Percentiles rank a stretch among this genome's conserved stretches.
These are phyloP conservation scores for Drosophila tani DNA, from an alignment of 1,140 invertebrate species.

Conservation along the genomic window DNA sequence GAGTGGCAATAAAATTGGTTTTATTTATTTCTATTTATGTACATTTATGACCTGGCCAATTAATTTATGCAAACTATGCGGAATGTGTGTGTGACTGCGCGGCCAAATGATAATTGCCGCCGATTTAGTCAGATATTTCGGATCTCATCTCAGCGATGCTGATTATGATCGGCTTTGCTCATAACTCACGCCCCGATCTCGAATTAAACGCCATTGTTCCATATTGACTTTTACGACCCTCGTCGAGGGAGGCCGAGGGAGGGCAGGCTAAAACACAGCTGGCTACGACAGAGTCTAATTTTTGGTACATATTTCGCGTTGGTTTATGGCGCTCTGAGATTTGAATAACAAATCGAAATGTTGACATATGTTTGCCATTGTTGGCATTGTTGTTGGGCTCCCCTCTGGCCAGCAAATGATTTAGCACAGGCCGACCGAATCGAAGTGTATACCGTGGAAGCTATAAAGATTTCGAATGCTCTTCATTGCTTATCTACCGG, in stretches of 20 bases:
- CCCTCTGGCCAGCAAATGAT: conserved; percentile 27
- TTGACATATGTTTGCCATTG: conserved; percentile 77
- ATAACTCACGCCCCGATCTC: conserved; percentile 66
- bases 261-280: conserved; percentile 43
- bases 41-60: conserved; percentile 27
- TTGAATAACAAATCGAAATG: conserved; percentile 80
- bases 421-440: conserved; percentile 23
- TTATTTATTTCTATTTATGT: conserved; percentile 59
- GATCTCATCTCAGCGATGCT: conserved; percentile 36
- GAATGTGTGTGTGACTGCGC: conserved; percentile 53
- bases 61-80: conserved; percentile 77
- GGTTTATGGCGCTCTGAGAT: conserved; percentile 63
- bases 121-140: conserved; percentile 32
- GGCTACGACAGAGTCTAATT: conserved; percentile 53
- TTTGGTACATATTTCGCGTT: conserved; percentile 39
- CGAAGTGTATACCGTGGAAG: conserved; percentile 3
- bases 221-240: conserved; percentile 50
- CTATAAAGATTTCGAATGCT: conserved; percentile 37
- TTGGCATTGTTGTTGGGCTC: conserved; percentile 55
- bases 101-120: conserved; percentile 35
- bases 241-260: neutral
- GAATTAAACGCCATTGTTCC: conserved; percentile 80
- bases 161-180: conserved; percentile 60
- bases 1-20: conserved; percentile 59
- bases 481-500: conserved; percentile 44